Evolutionary conservation across 2,888 invertebrate genomes (phyloP).

Genomic region (Zelleria hepariella): DNA sequence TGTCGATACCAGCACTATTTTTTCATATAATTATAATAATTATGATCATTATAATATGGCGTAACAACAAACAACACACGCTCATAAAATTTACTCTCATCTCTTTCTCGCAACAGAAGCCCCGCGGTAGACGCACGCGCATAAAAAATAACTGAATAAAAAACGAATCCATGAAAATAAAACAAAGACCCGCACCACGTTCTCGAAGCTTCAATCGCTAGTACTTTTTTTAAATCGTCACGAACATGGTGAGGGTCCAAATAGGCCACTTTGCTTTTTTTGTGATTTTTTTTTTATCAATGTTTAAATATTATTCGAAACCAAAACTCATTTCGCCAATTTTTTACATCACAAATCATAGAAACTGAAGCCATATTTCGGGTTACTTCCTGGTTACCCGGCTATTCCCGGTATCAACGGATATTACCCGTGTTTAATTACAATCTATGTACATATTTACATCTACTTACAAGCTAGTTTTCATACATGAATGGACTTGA

Average conservation of each 20-base stretch:
- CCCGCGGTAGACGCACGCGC: slow-evolving; percentile 38
- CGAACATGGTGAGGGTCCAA: slow-evolving; percentile 36
- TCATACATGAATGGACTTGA: background rate
- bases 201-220: slow-evolving; percentile 22
- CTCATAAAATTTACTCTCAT: slow-evolving; percentile 45
- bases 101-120: slow-evolving; percentile 14
- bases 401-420: too few relatives aligned
- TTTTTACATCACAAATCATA: slow-evolving; percentile 53
- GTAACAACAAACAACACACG: slow-evolving; percentile 64
- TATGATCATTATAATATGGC: slow-evolving; percentile 45
- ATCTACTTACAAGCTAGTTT: background rate
- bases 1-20: slow-evolving; percentile 13
- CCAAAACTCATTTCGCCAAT: slow-evolving; percentile 2
- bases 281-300: slow-evolving; percentile 25
- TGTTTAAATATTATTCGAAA: slow-evolving; percentile 16
- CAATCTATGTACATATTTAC: slow-evolving; percentile 1
- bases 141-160: slow-evolving; percentile 57
- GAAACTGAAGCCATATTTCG: slow-evolving; percentile 56
- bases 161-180: slow-evolving; percentile 33
- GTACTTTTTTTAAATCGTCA: slow-evolving; percentile 16
- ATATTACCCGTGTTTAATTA: background rate
- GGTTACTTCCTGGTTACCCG: too few relatives aligned
- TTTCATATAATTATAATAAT: slow-evolving; percentile 17
- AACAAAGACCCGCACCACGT: slow-evolving; percentile 36
- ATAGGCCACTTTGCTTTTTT: slow-evolving; percentile 53